Base-by-base conservation (phyloP, 2,113 vertebrate genomes). In the Sinocyclocheilus anshuiensis region DNA sequence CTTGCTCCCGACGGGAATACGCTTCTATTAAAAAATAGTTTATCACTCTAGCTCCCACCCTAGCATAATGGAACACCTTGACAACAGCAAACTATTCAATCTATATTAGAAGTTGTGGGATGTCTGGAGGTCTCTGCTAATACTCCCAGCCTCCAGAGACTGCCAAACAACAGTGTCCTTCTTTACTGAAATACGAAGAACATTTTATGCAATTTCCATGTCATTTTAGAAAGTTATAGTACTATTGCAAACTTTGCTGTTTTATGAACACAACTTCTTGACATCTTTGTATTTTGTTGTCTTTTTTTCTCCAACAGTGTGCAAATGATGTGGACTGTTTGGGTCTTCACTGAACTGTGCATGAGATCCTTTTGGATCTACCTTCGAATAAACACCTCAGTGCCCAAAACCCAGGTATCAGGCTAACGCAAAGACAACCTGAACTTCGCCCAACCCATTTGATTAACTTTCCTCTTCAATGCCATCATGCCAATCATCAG, bases 401-500 rank as follows among this genome's bases (percentile, higher is more conserved):
- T 61, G 67, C 75, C 74, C 80, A 42, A 59, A 50, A 50, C 55
- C 59, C 55, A 57, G 59, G n/a, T 13, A 20, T 33, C 69, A 83
- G 83, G 65, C 83, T 83, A 74, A 78, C 55, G 67, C 48, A 15
- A 16, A 50, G 50, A 48, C 24, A 84, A 89, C 84, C 81, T 69
- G 33, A 63, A 16, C 15, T 50, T 77, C n/a, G 6, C 3, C 77
- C 77, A 72, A 59, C 33, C 63, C 77, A 16, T 36, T 22, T 55
- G 86, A 90, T 87, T 91, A 78, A 91, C 71, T 39, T 16, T 82
- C 67, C 72, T 87, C 88, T 90, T 90, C 87, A 87, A 93, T 93
- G 88, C 89, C 83, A 93, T 93, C 91, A 99, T 98, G 97, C 96
- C 97, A 87, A 94, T 96, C 93, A 95, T 97, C 91, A 94, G 96